These are phyloP conservation scores for Onychomys arenicola DNA, from an alignment of 2,797 vertebrate species.

Conservation along the genomic window DNA sequence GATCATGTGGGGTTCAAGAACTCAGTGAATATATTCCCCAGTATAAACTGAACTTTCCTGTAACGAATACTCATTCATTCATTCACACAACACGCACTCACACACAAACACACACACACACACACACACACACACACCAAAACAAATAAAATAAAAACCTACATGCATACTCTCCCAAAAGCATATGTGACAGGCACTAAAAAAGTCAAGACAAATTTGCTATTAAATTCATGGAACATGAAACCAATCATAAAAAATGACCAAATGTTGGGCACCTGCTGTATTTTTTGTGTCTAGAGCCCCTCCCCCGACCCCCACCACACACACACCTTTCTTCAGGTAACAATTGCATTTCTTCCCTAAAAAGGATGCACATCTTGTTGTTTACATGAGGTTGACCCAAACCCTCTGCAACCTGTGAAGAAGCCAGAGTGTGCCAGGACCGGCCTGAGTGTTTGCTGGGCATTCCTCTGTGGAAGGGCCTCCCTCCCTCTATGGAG, in stretches of 20 bases:
- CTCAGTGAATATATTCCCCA: not conserved
- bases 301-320: no score
- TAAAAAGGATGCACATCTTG: not conserved
- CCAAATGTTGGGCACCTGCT: not conserved
- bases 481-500: not conserved
- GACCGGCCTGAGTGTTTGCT: not conserved
- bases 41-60: not conserved
- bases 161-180: not conserved
- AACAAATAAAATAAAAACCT: not conserved
- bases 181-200: not conserved
- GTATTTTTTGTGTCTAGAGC: not conserved
- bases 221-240: not conserved
- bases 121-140: not conserved
- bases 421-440: not conserved
- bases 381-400: not conserved
- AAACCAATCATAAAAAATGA: not conserved
- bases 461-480: not conserved
- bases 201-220: slow-evolving; percentile 1
- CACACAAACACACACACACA: not conserved
- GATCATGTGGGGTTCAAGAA: not conserved
- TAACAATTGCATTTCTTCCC: not conserved
- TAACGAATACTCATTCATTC: not conserved
- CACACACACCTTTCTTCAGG: not conserved
- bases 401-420: not conserved
- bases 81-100: not conserved